These are phyloP conservation scores for Apocheima hispidaria DNA, from an alignment of 2,888 invertebrate genomes.

Conservation along the genomic window DNA sequence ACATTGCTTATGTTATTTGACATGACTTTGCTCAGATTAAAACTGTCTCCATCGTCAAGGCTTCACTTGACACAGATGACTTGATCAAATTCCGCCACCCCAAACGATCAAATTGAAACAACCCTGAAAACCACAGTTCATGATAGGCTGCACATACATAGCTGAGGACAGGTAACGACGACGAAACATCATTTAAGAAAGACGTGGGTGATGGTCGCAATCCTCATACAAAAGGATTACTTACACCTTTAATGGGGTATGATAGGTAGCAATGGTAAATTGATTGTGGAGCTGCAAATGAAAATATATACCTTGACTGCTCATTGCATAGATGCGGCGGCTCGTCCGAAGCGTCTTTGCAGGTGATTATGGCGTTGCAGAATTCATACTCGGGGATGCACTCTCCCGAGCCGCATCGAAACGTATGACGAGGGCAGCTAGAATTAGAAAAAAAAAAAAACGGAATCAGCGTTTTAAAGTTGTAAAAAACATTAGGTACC, in stretches of 20 bases:
- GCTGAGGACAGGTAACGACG: too few relatives aligned
- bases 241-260: too few relatives aligned
- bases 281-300: too few relatives aligned
- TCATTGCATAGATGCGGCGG: slow-evolving; percentile 91
- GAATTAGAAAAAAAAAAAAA: slow-evolving; percentile 41
- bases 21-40: background rate
- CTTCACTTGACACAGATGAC: background rate
- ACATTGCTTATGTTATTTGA: background rate
- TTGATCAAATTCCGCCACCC: too few relatives aligned
- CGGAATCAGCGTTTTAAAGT: background rate
- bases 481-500: background rate
- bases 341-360: slow-evolving; percentile 96
- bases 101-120: too few relatives aligned
- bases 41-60: background rate
- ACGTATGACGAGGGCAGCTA: slow-evolving; percentile 93
- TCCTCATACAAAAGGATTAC: too few relatives aligned
- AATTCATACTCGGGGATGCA: slow-evolving; percentile 96
- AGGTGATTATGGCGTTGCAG: slow-evolving; percentile 95
- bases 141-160: too few relatives aligned
- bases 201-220: too few relatives aligned
- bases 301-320: slow-evolving; percentile 74
- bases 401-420: slow-evolving; percentile 94
- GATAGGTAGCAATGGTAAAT: too few relatives aligned
- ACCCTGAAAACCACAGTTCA: too few relatives aligned
- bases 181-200: too few relatives aligned